Evolutionary conservation across 1,140 invertebrate genomes (phyloP), one percentile per base, ranked within the genome.

Genomic region (Scylla paramamosain): DNA sequence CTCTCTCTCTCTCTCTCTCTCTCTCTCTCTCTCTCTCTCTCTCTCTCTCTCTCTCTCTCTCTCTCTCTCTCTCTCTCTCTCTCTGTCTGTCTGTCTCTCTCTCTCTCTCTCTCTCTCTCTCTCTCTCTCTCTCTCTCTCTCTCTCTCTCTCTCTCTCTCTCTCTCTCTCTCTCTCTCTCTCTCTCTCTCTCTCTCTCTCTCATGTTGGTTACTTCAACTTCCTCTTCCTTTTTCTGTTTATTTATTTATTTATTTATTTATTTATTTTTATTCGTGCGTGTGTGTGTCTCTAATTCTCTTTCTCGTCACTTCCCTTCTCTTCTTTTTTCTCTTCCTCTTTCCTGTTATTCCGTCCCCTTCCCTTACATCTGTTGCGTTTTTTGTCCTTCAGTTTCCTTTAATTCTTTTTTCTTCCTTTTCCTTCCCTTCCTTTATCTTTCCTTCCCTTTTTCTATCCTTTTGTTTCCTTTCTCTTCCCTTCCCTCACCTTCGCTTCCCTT

Each of bases 321-420:
- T 91, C 7, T 59, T 45, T 91, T 59, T n/a, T 91, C 89, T 59
- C 48, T 59, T n/a, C n/a, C 89, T 59, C 46, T 91, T n/a, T 91
- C 48, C 87, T 89, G 28, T 46, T n/a, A 16, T n/a, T 46, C 87
- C 25, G 7, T 45, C 32, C 2, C 45, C 86, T 46, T 25, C 29
- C 86, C 25, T 25, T 46, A 14, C 29, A 8, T 45, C 45, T 88
- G n/a, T 46, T 28, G 28, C 86, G 14, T 1, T 46, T 25, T 39
- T 28, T 46, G 14, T 88, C 45, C 7, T n/a, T 46, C 45, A 20
- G 6, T 46, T 1, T 88, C n/a, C 28, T 46, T n/a, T 32, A 20
- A 14, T 32, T 28, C 31, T 46, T 32, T 46, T n/a, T 88, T n/a
- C 7, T n/a, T 88, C 45, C 29, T 7, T 14, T n/a, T 88, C 86